These are phyloP conservation scores for Cynopterus brachyotis DNA, from an alignment of 2,113 vertebrate species.

Conservation along the genomic window DNA sequence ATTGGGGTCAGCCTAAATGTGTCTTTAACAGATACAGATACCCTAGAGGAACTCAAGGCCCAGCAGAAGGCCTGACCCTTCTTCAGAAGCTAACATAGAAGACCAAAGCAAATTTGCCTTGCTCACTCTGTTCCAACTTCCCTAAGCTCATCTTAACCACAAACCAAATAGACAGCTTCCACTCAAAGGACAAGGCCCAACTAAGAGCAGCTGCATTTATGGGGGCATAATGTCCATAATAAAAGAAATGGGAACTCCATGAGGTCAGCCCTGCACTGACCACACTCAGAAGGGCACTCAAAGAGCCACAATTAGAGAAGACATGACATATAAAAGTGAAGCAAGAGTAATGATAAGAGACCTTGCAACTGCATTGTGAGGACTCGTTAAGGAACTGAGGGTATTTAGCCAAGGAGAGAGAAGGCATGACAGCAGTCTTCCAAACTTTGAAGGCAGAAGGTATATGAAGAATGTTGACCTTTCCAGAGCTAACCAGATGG, in stretches of 20 bases:
- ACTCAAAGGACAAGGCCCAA: not conserved
- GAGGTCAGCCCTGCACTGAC: not conserved
- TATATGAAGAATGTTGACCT: not conserved
- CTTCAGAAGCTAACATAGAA: not conserved
- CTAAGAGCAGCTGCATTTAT: not conserved
- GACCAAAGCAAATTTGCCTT: not conserved
- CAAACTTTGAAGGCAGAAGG: not conserved
- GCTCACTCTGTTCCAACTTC: not conserved
- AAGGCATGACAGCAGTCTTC: not conserved
- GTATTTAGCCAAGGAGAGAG: not conserved
- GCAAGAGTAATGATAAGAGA: not conserved
- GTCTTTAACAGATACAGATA: not conserved
- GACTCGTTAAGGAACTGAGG: not conserved
- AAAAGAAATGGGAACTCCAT: not conserved
- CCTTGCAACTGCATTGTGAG: not conserved
- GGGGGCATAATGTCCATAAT: not conserved
- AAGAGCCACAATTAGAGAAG: not conserved
- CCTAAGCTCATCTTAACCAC: not conserved
- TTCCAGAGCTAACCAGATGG: not conserved
- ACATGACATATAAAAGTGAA: not conserved
- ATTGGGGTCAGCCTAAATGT: not conserved
- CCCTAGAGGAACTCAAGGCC: not conserved
- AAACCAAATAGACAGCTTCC: not conserved
- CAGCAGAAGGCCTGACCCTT: not conserved
- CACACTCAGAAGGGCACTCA: rapidly evolving